phyloP scores from a whole-genome alignment of 2,113 vertebrate species.

The Sylvietta virens region DNA sequence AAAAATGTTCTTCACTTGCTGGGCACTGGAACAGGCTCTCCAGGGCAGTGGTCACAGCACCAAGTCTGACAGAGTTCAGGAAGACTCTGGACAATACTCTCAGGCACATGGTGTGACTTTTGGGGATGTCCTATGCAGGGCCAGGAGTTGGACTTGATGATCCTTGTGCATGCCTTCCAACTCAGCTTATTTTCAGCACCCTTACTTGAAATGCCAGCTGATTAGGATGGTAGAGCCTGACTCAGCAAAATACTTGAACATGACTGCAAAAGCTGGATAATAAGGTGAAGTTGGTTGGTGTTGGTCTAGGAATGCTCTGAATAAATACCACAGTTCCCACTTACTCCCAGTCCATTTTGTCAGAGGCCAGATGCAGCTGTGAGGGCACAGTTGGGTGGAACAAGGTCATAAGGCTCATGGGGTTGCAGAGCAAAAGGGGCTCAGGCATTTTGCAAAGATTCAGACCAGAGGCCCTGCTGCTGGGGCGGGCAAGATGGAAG shows the following conservation, averaged over 20 bases:
- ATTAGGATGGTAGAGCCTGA: neutral
- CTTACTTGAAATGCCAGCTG: neutral
- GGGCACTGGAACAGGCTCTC: neutral
- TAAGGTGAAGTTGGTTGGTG: neutral
- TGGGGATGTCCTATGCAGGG: neutral
- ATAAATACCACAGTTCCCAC: neutral
- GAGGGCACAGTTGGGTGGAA: neutral
- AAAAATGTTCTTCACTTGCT: neutral
- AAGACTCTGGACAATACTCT: neutral
- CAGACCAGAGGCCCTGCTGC: neutral
- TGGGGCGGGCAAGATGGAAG: neutral
- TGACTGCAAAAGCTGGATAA: neutral
- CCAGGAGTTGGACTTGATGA: neutral
- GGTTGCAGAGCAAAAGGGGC: neutral
- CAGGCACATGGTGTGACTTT: neutral
- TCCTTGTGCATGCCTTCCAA: neutral
- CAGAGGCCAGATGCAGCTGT: neutral
- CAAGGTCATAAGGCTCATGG: neutral
- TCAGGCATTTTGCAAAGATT: neutral
- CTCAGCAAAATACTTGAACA: neutral
- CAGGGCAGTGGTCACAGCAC: neutral
- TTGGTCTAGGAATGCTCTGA: neutral
- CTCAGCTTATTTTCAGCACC: neutral
- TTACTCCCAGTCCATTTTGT: neutral
- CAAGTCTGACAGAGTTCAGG: neutral